Evolutionary conservation across 1,140 invertebrate genomes (phyloP), one percentile per base, ranked within the genome.

Genomic region (Drosophila gunungcola): DNA sequence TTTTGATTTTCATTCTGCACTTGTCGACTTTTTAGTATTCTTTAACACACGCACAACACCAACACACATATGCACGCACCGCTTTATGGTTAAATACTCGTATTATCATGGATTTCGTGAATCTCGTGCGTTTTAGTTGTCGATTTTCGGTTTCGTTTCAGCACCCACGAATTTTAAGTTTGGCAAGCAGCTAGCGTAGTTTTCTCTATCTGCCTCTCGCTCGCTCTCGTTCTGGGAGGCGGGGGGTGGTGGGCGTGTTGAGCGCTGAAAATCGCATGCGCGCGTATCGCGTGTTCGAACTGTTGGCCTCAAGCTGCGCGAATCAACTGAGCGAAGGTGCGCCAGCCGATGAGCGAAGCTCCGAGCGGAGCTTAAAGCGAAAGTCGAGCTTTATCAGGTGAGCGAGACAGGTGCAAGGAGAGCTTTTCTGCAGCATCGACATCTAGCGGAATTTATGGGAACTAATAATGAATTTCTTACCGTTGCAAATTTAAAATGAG

Each of bases 1-100:
- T 76, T 78, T 62, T 78, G 49, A 76, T 80, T 80, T 89, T 80
- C 74, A 77, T 88, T 73, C 72, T 84, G 80, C 84, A 88, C 80
- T 88, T 90, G 80, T 65, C 55, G 39, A 29, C 52, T 9, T 39
- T 62, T 67, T 54, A 39, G 57, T 75, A 61, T 63, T 68, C 55
- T 60, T 67, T 58, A 61, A 54, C 67, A 45, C 54, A 69, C 73
- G 73, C 67, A 43, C 48, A 69, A 60, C 25, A 65, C 36, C 43
- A 49, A 9, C 2, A 39, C 21, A 48, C 34, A 38, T 27, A 49
- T 21, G 39, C 27, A 72, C 42, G 45, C 55, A 54, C 56, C 46
- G 52, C 77, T 46, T 46, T 70, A 75, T 42, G 48, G 60, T 70
- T 42, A 54, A 62, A 77, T 78, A 74, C 73, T 72, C 48, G 48